Evolutionary conservation across 2,888 invertebrate species (phyloP), one percentile per base, ranked within the genome.

Genomic region (Ferdinandea cuprea): DNA sequence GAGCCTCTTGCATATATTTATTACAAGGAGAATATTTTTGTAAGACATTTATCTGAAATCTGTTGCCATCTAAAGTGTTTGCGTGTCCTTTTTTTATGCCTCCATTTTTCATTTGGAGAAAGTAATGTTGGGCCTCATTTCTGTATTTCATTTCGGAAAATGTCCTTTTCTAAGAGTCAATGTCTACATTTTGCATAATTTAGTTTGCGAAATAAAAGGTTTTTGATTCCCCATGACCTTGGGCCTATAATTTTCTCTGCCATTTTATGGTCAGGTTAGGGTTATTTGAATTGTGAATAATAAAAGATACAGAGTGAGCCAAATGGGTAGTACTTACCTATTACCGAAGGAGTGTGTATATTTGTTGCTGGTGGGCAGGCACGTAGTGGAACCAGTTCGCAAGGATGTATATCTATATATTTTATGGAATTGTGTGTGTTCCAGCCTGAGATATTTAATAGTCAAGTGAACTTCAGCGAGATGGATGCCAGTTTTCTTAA

Each of bases 111-210:
- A 17, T 32, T 13, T 30, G 6, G 19, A 19, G 21, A 25, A 52
- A 72, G 61, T 58, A 59, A 69, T 69, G 28, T 25, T 48, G 40
- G 42, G 9, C 56, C 65, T 44, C 63, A 44, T 76, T n/a, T 63
- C 15, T 56, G 61, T 69, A 56, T 56, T 59, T 63, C 56, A 61
- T 76, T 73, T 63, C 35, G 28, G 3, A 65, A 76, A 37, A 81
- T 61, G 77, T 77, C 71, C 69, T 59, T 77, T 59, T 56, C 25
- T 28, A 32, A 9, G 35, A 44, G 63, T 56, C 69, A 50, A 65
- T 76, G 44, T 32, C 42, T 65, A 66, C 52, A 66, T 77, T 81
- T 81, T 81, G 71, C 77, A 81, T 81, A 77, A 81, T 81, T 81
- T 77, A 81, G 65, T 63, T 65, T 50, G 50, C 32, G 32, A 61